These are phyloP conservation scores for Drosophila ambigua DNA, from an alignment of 1,140 invertebrate species.

Conservation along the genomic window DNA sequence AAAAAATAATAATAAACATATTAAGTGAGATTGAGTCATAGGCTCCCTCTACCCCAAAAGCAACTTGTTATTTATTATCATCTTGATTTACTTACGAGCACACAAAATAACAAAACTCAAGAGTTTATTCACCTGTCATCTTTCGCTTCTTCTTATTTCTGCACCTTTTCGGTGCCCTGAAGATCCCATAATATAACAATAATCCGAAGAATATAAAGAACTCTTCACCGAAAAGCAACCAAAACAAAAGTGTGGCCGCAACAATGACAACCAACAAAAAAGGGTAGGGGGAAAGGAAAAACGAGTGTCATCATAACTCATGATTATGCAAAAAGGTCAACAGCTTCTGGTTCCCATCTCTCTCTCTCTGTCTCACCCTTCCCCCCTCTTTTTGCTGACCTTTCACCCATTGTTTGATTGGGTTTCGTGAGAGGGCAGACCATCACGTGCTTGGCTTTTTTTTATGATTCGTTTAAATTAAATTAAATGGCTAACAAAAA, in stretches of 20 bases:
- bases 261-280: conserved; percentile 27
- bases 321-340: conserved; percentile 81
- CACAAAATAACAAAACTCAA: background rate
- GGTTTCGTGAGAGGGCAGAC: background rate
- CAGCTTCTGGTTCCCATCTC: conserved; percentile 51
- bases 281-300: conserved; percentile 19
- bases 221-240: conserved; percentile 9
- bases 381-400: conserved; percentile 21
- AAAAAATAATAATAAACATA: background rate
- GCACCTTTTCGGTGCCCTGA: background rate
- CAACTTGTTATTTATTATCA: too few species aligned
- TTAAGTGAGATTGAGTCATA: too few species aligned
- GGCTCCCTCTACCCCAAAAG: too few species aligned
- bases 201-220: conserved; percentile 44
- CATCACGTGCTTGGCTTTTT: conserved; percentile 57
- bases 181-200: conserved; percentile 46
- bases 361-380: conserved; percentile 2
- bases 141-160: background rate
- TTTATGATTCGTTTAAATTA: conserved; percentile 73
- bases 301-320: conserved; percentile 76
- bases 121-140: conserved; percentile 30
- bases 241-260: conserved; percentile 9
- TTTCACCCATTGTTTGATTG: too few species aligned
- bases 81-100: background rate
- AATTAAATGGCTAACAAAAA: conserved; percentile 66